Base-by-base conservation (phyloP, 2,797 vertebrate species). In the Cryptoprocta ferox region DNA sequence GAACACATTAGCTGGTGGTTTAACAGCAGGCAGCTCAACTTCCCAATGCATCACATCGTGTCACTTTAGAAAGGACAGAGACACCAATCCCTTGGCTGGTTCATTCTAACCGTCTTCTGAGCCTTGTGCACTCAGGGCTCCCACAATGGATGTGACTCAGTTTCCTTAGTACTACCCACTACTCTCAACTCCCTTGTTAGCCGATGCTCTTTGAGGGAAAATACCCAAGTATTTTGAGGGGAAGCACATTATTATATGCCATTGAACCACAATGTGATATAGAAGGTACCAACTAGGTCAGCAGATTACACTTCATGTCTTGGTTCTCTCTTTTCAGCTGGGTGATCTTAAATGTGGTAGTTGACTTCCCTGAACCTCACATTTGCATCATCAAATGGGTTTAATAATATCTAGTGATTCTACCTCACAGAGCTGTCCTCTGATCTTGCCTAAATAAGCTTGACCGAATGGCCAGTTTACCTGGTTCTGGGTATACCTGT, bases 21-120 rank as follows among this genome's bases (percentile, higher is more conserved):
- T 45, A 7, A 39, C 32, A 59, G 63, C 18, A 73, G 70, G 39
- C 26, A 76, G 14, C 30, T 82, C 24, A 19, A 35, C 6, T 61
- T 70, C 59, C 24, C 61, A 45, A 68, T 0, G 0, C 18, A 32
- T 39, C 2, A 26, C 6, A 6, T 37, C 14, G 3, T n/a, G 10
- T 71, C 53, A 94, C 48, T 42, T 61, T 73, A 53, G 19, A 71
- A 71, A 81, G 35, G 65, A 53, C 37, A 61, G 56, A 37, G 35
- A 45, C 39, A 68, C 10, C 15, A 37, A 68, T 37, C 26, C 39
- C 37, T 53, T 59, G 45, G 35, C 1, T 15, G 76, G 35, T 45
- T 53, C 18, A 75, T 3, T 59, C 48, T n/a, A 88, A 75, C 32
- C 28, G n/a, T n/a, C 15, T 66, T 14, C 35, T 28, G 80, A 71